Conservation (phyloP, 2,113 vertebrate species). For the Nerophis ophidion region DNA sequence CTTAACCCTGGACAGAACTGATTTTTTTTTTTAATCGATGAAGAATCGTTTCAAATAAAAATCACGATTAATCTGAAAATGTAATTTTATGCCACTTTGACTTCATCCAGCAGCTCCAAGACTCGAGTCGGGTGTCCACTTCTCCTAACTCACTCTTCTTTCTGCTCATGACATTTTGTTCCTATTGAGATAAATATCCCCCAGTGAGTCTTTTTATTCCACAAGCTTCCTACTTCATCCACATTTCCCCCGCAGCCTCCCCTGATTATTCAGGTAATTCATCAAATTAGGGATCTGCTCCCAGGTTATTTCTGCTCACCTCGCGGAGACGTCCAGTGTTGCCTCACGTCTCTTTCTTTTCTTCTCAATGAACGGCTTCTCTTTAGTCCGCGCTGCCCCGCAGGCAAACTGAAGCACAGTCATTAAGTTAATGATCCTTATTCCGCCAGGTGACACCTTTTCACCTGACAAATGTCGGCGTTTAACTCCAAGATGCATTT, state of each 20-base stretch:
- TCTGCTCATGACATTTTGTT: constrained; percentile 13
- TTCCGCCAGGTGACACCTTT: constrained; percentile 30
- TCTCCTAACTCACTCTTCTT: background rate
- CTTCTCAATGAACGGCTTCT: constrained; percentile 23
- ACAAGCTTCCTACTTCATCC: constrained; percentile 21
- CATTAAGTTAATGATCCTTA: constrained; percentile 33
- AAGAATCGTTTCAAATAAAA: too few relatives aligned
- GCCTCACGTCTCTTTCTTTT: constrained; percentile 12
- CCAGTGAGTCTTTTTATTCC: constrained; percentile 29
- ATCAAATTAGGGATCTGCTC: constrained; percentile 49
- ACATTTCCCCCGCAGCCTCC: constrained; percentile 14
- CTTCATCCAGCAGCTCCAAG: too few relatives aligned
- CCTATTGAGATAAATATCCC: constrained; percentile 39
- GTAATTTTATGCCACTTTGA: too few relatives aligned
- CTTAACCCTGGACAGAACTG: too few relatives aligned
- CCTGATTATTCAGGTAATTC: constrained; percentile 56
- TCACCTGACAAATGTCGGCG: constrained; percentile 39
- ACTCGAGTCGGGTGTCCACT: background rate
- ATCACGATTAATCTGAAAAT: too few relatives aligned
- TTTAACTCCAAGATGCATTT: constrained; percentile 35
- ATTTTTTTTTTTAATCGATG: too few relatives aligned
- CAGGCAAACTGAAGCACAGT: constrained; percentile 22
- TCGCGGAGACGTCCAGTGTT: constrained; percentile 18
- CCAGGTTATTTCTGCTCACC: constrained; percentile 40
- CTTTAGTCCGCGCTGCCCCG: constrained; percentile 8